Base-by-base conservation (phyloP, 2,888 invertebrate genomes). In the Aleiodes testaceus region DNA sequence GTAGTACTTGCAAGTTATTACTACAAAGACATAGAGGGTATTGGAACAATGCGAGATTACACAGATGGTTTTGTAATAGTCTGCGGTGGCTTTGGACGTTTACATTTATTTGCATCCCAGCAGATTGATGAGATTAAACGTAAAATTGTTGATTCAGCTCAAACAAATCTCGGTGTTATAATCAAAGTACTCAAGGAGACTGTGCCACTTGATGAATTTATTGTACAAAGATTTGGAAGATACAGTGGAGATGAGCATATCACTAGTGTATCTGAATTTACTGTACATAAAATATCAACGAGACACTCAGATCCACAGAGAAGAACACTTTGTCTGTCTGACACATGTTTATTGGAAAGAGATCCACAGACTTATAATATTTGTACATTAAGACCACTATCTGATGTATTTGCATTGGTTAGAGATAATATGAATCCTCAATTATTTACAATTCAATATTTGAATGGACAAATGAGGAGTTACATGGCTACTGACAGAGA, bases 361-460 rank as follows among this genome's bases (percentile, higher is more conserved):
- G 99, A 99, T 89, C 97, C 97, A 1, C 96, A 96, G 85, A 98
- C 98, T 0, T 99, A 99, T 87, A 95, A 94, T 79, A 94, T 97
- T 66, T 93, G 97, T 78, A 98, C 98, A 18, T 89, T 97, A 61
- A 91, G 94, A 66, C 95, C 95, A 0, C 84, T 95, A 42, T 89
- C 92, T 66, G 94, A 97, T 88, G 94, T 99, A 42, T 98, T 97
- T 88, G 96, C 98, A 0, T 89, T 99, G 69, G 92, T 99, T 20
- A 90, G 99, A 64, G 95, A 96, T 86, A 93, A 94, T 68, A 93
- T 93, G 68, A 96, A 98, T 88, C 96, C 97, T 0, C 99, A 99
- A 87, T 91, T 94, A 80, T 98, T 99, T 87, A 92, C 92, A 69
- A 93, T 99, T 73, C 98, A 99, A 86, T 99, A 98, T 88, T 92